A percentile compares a stretch with the other conserved stretches of the same genome.
These are phyloP conservation scores for Microcebus murinus DNA, from an alignment of 2,113 vertebrate species.

Conservation along the genomic window DNA sequence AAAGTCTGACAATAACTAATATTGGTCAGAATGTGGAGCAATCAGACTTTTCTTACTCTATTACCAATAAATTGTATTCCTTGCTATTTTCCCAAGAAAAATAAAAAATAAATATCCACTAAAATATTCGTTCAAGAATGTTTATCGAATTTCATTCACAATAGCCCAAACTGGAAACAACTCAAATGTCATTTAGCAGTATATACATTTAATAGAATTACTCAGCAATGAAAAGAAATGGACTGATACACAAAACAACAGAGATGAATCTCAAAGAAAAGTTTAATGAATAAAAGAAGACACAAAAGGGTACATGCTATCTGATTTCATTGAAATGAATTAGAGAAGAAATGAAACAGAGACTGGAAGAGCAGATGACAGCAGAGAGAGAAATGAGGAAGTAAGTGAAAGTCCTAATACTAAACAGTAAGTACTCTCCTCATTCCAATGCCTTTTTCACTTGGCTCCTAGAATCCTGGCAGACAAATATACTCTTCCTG, in stretches of 20 bases:
- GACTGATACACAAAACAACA: neutral
- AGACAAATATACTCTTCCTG: neutral
- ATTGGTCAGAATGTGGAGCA: neutral
- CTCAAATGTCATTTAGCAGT: neutral
- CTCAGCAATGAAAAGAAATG: neutral
- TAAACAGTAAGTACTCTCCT: neutral
- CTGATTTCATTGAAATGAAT: neutral
- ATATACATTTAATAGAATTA: neutral
- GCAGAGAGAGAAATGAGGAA: neutral
- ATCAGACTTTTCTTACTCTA: neutral
- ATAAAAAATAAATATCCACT: neutral
- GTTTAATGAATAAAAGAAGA: neutral
- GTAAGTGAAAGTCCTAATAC: neutral
- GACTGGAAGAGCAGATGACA: neutral
- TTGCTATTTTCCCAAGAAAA: neutral
- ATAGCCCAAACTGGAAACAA: neutral
- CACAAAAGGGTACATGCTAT: neutral
- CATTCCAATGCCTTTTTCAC: neutral
- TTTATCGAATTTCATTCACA: neutral
- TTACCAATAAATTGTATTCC: neutral
- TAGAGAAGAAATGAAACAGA: neutral
- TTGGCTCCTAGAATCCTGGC: neutral
- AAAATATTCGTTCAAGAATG: neutral
- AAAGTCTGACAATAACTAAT: neutral
- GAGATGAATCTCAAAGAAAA: neutral